phyloP scores from a whole-genome alignment of 1,140 invertebrate genomes.

The Drosophila ohnishii region DNA sequence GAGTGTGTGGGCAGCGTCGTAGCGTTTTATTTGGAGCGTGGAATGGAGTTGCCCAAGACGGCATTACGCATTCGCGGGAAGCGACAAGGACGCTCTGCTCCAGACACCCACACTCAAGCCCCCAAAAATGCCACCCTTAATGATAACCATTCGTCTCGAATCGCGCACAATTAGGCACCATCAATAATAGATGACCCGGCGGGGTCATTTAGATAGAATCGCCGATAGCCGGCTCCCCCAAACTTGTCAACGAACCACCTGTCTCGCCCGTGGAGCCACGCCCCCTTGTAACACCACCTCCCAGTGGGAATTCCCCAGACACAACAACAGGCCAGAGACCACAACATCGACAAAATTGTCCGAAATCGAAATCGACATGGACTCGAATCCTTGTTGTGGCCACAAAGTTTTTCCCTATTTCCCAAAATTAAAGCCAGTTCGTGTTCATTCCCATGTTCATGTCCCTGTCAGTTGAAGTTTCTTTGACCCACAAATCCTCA shows the following conservation, averaged over 20 bases:
- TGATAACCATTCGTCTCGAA: constrained; percentile 32
- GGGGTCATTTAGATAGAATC: constrained; percentile 55
- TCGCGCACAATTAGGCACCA: constrained; percentile 44
- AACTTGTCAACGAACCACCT: constrained; percentile 30
- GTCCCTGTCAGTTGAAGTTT: constrained; percentile 27
- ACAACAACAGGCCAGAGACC: constrained; percentile 10
- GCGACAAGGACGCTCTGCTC: constrained; percentile 2
- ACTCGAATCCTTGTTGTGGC: constrained; percentile 29
- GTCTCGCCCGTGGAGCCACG: constrained; percentile 12
- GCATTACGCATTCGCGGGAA: constrained; percentile 11
- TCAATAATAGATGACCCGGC: constrained; percentile 52
- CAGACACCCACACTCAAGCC: not conserved
- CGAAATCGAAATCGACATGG: constrained; percentile 25
- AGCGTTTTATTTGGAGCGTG: constrained; percentile 46
- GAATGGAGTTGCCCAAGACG: constrained; percentile 18
- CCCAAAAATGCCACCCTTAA: constrained; percentile 13
- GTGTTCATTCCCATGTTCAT: constrained; percentile 30
- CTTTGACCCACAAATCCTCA: constrained; percentile 13
- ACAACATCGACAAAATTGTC: constrained; percentile 32
- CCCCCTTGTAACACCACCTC: constrained; percentile 25
- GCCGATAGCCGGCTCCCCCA: constrained; percentile 33
- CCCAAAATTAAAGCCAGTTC: constrained; percentile 44
- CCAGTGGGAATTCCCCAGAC: constrained; percentile 39
- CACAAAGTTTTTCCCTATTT: constrained; percentile 19
- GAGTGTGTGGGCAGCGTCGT: constrained; percentile 24